These are phyloP conservation scores for Andrena haemorrhoa DNA, from an alignment of 2,888 invertebrate species.

Conservation along the genomic window DNA sequence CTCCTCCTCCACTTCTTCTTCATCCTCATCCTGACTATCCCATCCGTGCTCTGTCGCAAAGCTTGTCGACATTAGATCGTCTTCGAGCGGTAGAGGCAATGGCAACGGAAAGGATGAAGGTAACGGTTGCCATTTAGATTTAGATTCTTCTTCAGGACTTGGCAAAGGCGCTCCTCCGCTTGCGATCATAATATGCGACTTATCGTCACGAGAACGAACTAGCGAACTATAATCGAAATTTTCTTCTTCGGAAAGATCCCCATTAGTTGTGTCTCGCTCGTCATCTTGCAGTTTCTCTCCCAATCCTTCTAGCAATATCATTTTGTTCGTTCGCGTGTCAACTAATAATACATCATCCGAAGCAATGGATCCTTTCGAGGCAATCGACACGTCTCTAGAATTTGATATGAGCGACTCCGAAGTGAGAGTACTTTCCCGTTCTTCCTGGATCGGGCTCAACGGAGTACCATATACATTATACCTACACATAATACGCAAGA, in stretches of 20 bases:
- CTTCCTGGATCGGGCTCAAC: conserved; percentile 88
- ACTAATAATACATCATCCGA: conserved; percentile 85
- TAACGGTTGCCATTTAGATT: conserved; percentile 81
- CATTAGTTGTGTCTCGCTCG: conserved; percentile 75
- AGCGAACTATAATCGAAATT: conserved; percentile 73
- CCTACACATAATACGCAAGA: conserved; percentile 76
- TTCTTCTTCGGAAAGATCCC: conserved; percentile 78
- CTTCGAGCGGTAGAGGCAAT: conserved; percentile 79
- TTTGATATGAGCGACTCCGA: conserved; percentile 82
- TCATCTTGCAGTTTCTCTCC: conserved; percentile 68
- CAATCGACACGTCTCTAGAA: conserved; percentile 81
- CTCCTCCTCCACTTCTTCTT: conserved; percentile 81
- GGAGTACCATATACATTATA: conserved; percentile 87
- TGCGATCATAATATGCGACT: conserved; percentile 59
- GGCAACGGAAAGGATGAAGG: conserved; percentile 72
- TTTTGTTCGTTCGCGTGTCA: conserved; percentile 85
- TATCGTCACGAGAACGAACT: conserved; percentile 56
- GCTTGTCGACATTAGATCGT: conserved; percentile 85
- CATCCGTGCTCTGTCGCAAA: conserved; percentile 88
- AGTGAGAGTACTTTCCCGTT: conserved; percentile 85
- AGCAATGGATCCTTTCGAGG: conserved; percentile 77
- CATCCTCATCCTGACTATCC: conserved; percentile 88
- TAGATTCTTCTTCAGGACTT: conserved; percentile 83
- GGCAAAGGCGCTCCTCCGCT: conserved; percentile 80
- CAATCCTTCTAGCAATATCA: conserved; percentile 83